Conservation (phyloP, 2,888 invertebrate genomes). For the Scrobipalpa costella region DNA sequence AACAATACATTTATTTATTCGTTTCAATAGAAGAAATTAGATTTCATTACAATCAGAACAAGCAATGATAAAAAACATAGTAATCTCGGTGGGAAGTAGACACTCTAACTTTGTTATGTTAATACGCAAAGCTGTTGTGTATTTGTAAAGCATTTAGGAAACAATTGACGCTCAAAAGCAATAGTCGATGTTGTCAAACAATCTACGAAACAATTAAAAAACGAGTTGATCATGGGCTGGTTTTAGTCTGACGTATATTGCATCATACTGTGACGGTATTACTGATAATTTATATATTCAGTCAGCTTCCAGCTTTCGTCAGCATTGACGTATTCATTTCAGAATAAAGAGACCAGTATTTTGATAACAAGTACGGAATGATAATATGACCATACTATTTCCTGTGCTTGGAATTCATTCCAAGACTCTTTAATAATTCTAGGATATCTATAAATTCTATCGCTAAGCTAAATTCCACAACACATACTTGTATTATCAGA, state of each 20-base stretch:
- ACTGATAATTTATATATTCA: neutral
- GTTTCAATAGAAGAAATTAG: no score
- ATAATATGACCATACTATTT: no score
- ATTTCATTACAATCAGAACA: no score
- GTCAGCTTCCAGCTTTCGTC: slow-evolving; percentile 7
- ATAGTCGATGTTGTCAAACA: slow-evolving; percentile 10
- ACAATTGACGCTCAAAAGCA: slow-evolving; percentile 7
- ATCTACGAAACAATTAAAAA: slow-evolving; percentile 4
- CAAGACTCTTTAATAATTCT: no score
- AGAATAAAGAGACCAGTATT: no score
- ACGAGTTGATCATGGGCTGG: slow-evolving; percentile 7
- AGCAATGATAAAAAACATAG: neutral
- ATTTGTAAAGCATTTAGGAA: neutral
- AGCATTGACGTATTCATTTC: neutral
- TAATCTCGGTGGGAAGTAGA: neutral
- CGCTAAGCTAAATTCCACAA: no score
- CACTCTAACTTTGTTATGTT: neutral
- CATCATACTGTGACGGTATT: slow-evolving; percentile 15
- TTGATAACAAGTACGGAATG: no score
- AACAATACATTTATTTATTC: neutral
- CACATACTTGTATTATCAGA: no score
- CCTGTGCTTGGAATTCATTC: no score
- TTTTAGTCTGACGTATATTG: slow-evolving; percentile 15
- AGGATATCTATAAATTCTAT: no score
- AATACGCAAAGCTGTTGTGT: slow-evolving; percentile 5